Conservation (phyloP, 2,797 vertebrate species). For the Euphonia xanthogaster region DNA sequence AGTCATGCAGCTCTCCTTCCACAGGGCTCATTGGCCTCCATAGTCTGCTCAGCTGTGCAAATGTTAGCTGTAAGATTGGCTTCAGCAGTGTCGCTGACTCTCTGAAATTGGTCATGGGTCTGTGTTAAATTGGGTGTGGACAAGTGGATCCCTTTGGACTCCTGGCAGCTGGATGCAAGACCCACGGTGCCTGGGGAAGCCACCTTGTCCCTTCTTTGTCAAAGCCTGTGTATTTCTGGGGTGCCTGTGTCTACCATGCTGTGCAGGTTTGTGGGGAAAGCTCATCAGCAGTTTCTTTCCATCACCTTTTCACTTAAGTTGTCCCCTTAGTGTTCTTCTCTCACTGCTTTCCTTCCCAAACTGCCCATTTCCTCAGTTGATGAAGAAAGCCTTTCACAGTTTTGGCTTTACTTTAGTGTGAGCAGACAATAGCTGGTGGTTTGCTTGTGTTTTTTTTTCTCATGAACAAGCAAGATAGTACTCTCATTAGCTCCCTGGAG, state of each 20-base stretch:
- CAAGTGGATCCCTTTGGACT: neutral
- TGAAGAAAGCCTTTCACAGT: neutral
- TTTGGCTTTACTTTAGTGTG: neutral
- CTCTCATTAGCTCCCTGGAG: neutral
- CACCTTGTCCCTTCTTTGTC: fast-evolving
- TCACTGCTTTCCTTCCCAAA: neutral
- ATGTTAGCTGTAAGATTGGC: fast-evolving
- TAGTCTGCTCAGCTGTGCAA: neutral
- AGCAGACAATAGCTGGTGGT: neutral
- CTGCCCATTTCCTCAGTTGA: neutral
- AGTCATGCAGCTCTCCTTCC: neutral
- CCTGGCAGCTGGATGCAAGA: neutral
- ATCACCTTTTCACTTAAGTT: neutral
- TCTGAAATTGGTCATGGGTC: fast-evolving
- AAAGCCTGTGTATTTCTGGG: fast-evolving
- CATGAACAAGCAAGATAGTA: neutral
- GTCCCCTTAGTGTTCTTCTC: neutral
- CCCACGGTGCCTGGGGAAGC: neutral
- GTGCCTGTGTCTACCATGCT: neutral
- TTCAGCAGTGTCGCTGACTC: neutral
- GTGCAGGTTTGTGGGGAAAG: neutral
- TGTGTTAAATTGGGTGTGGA: fast-evolving
- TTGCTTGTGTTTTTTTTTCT: neutral
- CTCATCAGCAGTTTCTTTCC: neutral
- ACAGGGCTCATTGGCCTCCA: neutral